Conservation (phyloP, 1,140 invertebrate species). For the Radopholus similis region DNA sequence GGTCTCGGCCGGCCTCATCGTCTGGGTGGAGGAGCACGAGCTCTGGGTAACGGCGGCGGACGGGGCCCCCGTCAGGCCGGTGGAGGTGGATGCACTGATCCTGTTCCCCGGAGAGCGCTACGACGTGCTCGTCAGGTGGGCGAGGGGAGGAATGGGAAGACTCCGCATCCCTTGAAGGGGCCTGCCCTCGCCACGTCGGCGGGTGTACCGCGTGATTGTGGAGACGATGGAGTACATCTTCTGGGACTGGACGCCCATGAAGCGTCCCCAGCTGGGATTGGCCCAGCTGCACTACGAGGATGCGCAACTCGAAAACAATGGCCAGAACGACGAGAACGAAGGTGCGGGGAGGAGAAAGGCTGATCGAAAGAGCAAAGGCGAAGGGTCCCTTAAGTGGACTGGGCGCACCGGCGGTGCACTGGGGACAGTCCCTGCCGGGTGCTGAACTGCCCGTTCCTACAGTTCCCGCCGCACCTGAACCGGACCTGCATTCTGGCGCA, state of each 20-base stretch:
- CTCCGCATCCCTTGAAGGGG: constrained; percentile 28
- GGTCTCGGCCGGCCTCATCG: constrained; percentile 47
- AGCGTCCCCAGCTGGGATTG: constrained; percentile 30
- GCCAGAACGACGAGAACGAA: constrained; percentile 9
- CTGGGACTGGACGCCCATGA: constrained; percentile 45
- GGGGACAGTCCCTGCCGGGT: constrained; percentile 33
- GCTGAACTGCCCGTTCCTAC: constrained; percentile 52
- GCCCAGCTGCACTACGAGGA: constrained; percentile 53
- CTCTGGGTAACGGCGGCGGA: constrained; percentile 52
- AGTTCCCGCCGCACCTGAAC: constrained; percentile 35
- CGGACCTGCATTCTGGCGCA: constrained; percentile 45
- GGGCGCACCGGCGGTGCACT: constrained; percentile 45
- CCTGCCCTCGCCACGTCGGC: constrained; percentile 31
- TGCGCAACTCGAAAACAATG: constrained; percentile 5
- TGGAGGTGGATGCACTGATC: constrained; percentile 46
- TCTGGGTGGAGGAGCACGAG: constrained; percentile 50
- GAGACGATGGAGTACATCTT: constrained; percentile 54
- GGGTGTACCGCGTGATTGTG: constrained; percentile 47
- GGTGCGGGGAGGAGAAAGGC: background rate
- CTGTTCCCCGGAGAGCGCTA: constrained; percentile 58
- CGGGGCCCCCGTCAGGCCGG: constrained; percentile 47
- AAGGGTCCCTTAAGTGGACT: constrained; percentile 47
- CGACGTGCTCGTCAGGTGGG: constrained; percentile 42
- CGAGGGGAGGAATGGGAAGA: too few species aligned
- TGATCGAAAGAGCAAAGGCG: background rate